phyloP scores from a whole-genome alignment of 2,113 vertebrate genomes.

The Anoura caudifer region DNA sequence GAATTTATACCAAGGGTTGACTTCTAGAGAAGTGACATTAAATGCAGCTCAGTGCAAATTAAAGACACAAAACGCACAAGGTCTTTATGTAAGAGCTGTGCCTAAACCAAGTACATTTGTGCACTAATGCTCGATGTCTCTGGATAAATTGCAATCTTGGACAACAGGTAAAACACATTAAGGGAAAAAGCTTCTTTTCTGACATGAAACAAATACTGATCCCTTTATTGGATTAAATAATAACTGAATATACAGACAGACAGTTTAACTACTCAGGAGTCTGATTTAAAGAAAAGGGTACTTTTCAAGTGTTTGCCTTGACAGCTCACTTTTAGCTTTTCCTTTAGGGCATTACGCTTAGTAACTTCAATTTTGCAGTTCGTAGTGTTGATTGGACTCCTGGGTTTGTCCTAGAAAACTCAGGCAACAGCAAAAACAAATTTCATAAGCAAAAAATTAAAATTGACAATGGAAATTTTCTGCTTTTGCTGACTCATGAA shows the following conservation, averaged over 20 bases:
- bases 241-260: neutral
- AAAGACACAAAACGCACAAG: neutral
- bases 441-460: slow-evolving; percentile 54
- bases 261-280: neutral
- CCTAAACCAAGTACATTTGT: neutral
- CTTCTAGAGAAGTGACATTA: neutral
- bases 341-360: slow-evolving; percentile 6
- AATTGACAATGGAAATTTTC: slow-evolving; percentile 33
- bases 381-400: neutral
- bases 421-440: slow-evolving; percentile 36
- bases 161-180: neutral
- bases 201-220: neutral
- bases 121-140: neutral
- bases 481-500: slow-evolving; percentile 56
- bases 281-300: neutral
- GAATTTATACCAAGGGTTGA: neutral
- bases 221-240: neutral
- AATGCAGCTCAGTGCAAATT: neutral
- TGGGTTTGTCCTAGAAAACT: slow-evolving; percentile 15
- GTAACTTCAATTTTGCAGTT: slow-evolving; percentile 17
- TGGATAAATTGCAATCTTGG: neutral
- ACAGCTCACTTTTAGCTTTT: slow-evolving; percentile 18
- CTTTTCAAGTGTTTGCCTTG: neutral
- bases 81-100: neutral
- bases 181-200: neutral